Evolutionary conservation across 2,888 invertebrate genomes (phyloP).

Genomic region (Mallateleia sp.): DNA sequence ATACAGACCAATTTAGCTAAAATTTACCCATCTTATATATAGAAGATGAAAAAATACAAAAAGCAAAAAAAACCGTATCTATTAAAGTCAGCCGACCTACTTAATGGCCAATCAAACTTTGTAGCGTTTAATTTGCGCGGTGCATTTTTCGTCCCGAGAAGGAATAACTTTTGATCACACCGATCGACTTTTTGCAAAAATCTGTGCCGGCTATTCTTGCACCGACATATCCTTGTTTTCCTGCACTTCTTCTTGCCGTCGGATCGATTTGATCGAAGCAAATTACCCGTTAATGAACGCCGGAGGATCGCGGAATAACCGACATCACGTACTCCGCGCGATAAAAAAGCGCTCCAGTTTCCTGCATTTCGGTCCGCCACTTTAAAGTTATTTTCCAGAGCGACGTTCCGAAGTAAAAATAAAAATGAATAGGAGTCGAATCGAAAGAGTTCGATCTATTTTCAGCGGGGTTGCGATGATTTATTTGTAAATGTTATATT

Average conservation of each 20-base stretch:
- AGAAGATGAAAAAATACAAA: too few species aligned
- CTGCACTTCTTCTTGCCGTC: slow-evolving; percentile 46
- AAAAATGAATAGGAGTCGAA: not conserved
- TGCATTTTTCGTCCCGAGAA: slow-evolving; percentile 47
- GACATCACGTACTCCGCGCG: slow-evolving; percentile 44
- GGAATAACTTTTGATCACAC: slow-evolving; percentile 64
- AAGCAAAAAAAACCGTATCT: slow-evolving; percentile 16
- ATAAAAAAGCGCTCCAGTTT: slow-evolving; percentile 50
- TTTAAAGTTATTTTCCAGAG: slow-evolving; percentile 38
- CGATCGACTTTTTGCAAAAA: slow-evolving; percentile 62
- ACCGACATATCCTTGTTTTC: slow-evolving; percentile 44
- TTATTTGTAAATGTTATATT: not conserved
- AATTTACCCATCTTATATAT: too few species aligned
- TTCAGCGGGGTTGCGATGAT: not conserved
- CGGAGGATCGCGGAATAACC: slow-evolving; percentile 54
- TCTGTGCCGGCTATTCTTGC: slow-evolving; percentile 45
- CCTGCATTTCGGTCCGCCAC: slow-evolving; percentile 40
- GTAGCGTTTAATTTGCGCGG: slow-evolving; percentile 47
- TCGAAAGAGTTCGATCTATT: not conserved
- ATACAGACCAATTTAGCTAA: too few species aligned
- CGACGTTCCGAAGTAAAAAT: not conserved
- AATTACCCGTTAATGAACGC: slow-evolving; percentile 65
- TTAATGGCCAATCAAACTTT: slow-evolving; percentile 57
- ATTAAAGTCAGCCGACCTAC: slow-evolving; percentile 13
- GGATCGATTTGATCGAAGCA: slow-evolving; percentile 54